A percentile compares a stretch with the other conserved stretches of the same genome.
These are phyloP conservation scores for Lathronympha strigana DNA, from an alignment of 2,888 invertebrate species.

Conservation along the genomic window DNA sequence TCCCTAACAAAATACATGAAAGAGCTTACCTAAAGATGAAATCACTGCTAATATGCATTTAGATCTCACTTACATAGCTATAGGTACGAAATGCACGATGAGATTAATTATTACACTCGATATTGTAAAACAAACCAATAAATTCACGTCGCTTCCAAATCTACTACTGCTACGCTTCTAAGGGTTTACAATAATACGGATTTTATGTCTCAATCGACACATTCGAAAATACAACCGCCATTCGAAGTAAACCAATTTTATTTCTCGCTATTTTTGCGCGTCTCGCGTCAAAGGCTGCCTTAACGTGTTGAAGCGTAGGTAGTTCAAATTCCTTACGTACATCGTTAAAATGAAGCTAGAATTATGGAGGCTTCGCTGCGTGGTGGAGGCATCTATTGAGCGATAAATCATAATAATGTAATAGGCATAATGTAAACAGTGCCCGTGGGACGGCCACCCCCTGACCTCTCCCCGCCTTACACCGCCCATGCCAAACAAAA, in stretches of 20 bases:
- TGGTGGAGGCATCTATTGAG: conserved; percentile 70
- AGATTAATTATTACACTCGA: background rate
- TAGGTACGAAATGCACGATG: background rate
- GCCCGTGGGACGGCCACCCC: conserved; percentile 55
- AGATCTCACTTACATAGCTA: background rate
- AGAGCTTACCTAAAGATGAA: too few relatives aligned
- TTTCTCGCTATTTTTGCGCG: conserved; percentile 34
- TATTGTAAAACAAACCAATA: conserved; percentile 15
- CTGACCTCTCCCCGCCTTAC: conserved; percentile 52
- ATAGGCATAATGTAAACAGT: conserved; percentile 78
- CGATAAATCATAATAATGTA: conserved; percentile 81
- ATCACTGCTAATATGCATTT: too few relatives aligned
- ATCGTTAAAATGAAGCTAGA: conserved; percentile 70
- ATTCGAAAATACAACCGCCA: conserved; percentile 36
- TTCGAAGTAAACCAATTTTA: conserved; percentile 35
- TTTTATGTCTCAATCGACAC: conserved; percentile 38
- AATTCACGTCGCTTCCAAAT: conserved; percentile 24
- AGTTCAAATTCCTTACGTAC: conserved; percentile 73
- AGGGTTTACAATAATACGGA: conserved; percentile 35
- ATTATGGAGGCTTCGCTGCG: conserved; percentile 60
- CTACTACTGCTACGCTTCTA: conserved; percentile 25
- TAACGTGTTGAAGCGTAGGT: conserved; percentile 69
- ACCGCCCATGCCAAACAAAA: conserved; percentile 56
- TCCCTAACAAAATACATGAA: too few relatives aligned
- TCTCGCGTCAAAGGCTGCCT: conserved; percentile 71